These are phyloP conservation scores for Anagyrus pseudococci DNA, from an alignment of 2,888 invertebrate genomes.

Conservation along the genomic window DNA sequence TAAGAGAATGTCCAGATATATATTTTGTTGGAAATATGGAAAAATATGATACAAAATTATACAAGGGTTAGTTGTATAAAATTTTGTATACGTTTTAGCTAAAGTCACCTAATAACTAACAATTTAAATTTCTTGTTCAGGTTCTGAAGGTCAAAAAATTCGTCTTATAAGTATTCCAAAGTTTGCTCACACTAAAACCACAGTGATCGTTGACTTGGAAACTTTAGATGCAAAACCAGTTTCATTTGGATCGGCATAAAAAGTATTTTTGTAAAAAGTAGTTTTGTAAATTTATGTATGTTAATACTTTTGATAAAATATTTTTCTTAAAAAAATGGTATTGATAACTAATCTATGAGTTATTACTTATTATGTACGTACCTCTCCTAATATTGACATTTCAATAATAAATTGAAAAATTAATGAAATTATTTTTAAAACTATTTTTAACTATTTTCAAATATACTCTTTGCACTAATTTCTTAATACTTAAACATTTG, in stretches of 20 bases:
- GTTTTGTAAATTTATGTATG: conserved; percentile 6
- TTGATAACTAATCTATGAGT: background rate
- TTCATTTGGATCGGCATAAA: conserved; percentile 63
- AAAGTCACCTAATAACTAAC: background rate
- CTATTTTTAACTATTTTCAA: no score
- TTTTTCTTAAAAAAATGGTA: background rate
- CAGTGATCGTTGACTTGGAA: conserved; percentile 80
- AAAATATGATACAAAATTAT: conserved; percentile 73
- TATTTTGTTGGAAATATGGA: conserved; percentile 87
- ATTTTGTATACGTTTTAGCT: background rate
- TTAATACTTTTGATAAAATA: conserved; percentile 13
- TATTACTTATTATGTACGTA: no score
- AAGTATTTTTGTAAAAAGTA: no score
- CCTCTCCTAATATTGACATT: no score
- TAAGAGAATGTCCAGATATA: conserved; percentile 84
- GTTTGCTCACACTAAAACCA: conserved; percentile 75
- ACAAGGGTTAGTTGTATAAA: conserved; percentile 64
- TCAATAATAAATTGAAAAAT: no score
- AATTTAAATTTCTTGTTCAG: conserved; percentile 58
- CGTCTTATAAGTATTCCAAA: conserved; percentile 82
- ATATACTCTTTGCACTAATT: no score
- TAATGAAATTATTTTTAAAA: no score
- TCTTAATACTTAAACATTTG: no score
- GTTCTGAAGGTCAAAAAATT: conserved; percentile 70
- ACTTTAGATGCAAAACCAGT: conserved; percentile 77